phyloP scores from a whole-genome alignment of 2,797 vertebrate species.

The Paramormyrops hopkinsi region DNA sequence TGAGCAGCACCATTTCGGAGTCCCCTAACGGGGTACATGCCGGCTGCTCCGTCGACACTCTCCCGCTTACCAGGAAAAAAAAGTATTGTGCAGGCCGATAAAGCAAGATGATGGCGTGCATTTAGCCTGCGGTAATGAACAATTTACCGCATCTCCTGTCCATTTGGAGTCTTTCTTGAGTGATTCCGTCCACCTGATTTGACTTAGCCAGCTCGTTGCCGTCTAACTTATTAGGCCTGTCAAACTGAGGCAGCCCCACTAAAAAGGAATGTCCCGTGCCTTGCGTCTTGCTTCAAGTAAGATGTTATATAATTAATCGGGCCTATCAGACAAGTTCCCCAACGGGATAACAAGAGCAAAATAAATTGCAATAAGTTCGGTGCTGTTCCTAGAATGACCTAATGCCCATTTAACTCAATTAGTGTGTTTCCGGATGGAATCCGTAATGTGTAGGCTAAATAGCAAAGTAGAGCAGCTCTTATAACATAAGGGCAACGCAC shows the following conservation, averaged over 20 bases:
- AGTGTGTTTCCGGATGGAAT: not conserved
- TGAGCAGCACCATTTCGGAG: constrained; percentile 13
- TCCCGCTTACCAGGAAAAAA: constrained; percentile 5
- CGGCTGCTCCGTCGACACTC: not conserved
- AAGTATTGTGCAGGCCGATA: constrained; percentile 17
- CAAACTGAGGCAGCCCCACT: constrained; percentile 4
- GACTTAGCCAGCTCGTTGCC: not conserved
- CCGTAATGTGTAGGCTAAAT: not conserved
- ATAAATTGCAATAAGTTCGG: not conserved
- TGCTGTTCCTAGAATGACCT: not conserved
- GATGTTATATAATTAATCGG: constrained; percentile 16
- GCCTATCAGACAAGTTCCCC: constrained; percentile 5
- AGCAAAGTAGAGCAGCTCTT: not conserved
- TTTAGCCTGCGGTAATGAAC: not conserved
- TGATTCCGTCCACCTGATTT: constrained; percentile 13
- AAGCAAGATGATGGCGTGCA: not conserved
- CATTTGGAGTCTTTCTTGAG: not conserved
- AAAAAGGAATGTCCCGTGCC: constrained; percentile 13
- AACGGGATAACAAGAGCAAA: not conserved
- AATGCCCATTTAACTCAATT: not conserved
- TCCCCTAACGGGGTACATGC: constrained; percentile 12
- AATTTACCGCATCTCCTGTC: not conserved
- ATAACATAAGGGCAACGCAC: not conserved
- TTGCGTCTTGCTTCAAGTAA: constrained; percentile 15
- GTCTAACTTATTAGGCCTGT: constrained; percentile 22